Percentiles rank a stretch among this genome's conserved stretches.
Conservation (phyloP, 2,113 vertebrate genomes). For the Nothoprocta pentlandii region DNA sequence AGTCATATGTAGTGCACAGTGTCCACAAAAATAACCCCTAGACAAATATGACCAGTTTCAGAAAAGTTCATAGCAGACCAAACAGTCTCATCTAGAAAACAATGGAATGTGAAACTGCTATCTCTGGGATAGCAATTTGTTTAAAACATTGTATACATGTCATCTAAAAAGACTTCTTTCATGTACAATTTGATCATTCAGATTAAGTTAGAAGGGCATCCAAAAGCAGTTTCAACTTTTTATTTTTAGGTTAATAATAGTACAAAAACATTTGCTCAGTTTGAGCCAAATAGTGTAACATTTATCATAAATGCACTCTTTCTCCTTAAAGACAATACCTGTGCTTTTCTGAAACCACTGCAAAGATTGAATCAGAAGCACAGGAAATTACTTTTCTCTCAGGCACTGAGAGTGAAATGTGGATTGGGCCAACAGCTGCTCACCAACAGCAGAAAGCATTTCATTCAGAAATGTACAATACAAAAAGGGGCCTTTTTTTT, state of each 20-base stretch:
- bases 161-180: constrained; percentile 57
- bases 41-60: constrained; percentile 26
- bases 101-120: constrained; percentile 63
- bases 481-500: neutral
- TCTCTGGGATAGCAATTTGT: constrained; percentile 24
- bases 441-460: constrained; percentile 15
- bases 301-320: constrained; percentile 87
- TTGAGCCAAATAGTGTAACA: constrained; percentile 87
- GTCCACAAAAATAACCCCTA: neutral
- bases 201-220: constrained; percentile 63
- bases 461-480: constrained; percentile 9
- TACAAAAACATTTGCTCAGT: constrained; percentile 83
- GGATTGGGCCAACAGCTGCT: constrained; percentile 67
- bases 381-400: constrained; percentile 61
- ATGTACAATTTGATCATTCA: constrained; percentile 34
- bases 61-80: constrained; percentile 29
- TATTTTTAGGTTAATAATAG: constrained; percentile 71
- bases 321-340: constrained; percentile 74
- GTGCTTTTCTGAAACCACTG: constrained; percentile 67
- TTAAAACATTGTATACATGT: constrained; percentile 59
- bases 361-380: constrained; percentile 31
- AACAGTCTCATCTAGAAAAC: constrained; percentile 42
- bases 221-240: constrained; percentile 60
- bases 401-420: constrained; percentile 72
- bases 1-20: constrained; percentile 65